Base-by-base conservation (phyloP, 2,113 vertebrate genomes). In the Apaloderma vittatum region DNA sequence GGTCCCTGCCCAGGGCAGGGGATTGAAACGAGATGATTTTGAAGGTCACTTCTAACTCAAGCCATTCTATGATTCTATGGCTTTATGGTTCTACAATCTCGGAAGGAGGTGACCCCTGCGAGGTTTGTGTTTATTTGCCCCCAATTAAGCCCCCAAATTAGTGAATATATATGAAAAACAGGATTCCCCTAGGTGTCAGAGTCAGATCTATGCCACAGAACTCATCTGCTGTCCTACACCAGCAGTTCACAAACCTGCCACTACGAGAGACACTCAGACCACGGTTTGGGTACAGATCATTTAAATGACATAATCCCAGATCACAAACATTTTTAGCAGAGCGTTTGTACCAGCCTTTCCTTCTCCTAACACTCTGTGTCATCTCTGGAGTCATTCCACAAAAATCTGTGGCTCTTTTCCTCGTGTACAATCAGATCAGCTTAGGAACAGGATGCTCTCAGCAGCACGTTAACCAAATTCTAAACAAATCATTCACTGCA, bases 321-420 rank as follows among this genome's bases (percentile, higher is more conserved):
- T 24, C 30, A 23, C 29, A 37, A 3, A 20, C 1, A 4, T 5
- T 27, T 14, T 12, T 7, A 57, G 8, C 2, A 26, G 11, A 49
- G 21, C 23, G 61, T 77, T 8, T 34, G 16, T n/a, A 61, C 30
- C 89, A 65, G 24, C 58, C 29, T 57, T 61, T 30, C 40, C 43
- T 72, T 22, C 36, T n/a, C n/a, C 59, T 40, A 62, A 17, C 67
- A 46, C 22, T 15, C 79, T 63, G 30, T 19, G 48, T 22, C 87
- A 13, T 61, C 34, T 76, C 9, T 75, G 86, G 71, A 93, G 46
- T 5, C 40, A 29, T 43, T 40, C 75, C 82, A 79, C 36, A 27
- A n/a, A 83, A 46, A 66, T 6, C 72, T 65, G 55, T 11, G 14
- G 9, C 3, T 48, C 23, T 24, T 87, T 63, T 54, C 14, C 15